phyloP scores from a whole-genome alignment of 92 coral and sea anemone genomes.

The Epizoanthus ramosus region DNA sequence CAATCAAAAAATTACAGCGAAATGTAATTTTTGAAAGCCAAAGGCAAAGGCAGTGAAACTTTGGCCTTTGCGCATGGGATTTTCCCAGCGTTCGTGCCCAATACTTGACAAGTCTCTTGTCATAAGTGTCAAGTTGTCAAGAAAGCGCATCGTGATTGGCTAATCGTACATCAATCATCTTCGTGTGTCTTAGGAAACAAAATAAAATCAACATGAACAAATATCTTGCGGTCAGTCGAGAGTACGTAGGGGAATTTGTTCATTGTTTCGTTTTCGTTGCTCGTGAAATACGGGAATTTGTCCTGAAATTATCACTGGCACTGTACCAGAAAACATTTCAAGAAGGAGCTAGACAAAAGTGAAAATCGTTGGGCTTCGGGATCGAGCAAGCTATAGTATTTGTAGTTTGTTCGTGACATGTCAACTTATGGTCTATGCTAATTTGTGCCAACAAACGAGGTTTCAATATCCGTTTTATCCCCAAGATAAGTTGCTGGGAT shows the following conservation, averaged over 20 bases:
- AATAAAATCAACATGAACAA: constrained; percentile 41
- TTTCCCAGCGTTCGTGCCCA: constrained; percentile 39
- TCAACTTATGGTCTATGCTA: no score
- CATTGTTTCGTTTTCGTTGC: neutral
- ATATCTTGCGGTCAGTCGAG: constrained; percentile 14
- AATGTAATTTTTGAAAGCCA: no score
- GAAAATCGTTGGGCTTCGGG: no score
- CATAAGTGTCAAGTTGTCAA: neutral
- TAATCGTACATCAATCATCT: constrained; percentile 10
- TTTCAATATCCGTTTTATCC: neutral
- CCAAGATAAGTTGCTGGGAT: neutral
- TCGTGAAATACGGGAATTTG: neutral
- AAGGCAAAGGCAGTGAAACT: no score
- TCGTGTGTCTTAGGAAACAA: constrained; percentile 24
- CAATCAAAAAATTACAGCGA: no score
- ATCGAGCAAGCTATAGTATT: no score
- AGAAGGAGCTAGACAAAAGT: neutral
- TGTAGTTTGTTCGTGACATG: no score
- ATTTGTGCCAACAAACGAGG: constrained; percentile 20
- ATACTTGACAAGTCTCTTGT: neutral
- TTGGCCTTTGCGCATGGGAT: neutral
- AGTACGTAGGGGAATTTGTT: constrained; percentile 6
- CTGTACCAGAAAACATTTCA: neutral
- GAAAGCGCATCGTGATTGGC: constrained; percentile 26
- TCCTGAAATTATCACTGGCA: neutral